phyloP scores from a whole-genome alignment of 2,797 vertebrate genomes.

The Syngnathus rostellatus region DNA sequence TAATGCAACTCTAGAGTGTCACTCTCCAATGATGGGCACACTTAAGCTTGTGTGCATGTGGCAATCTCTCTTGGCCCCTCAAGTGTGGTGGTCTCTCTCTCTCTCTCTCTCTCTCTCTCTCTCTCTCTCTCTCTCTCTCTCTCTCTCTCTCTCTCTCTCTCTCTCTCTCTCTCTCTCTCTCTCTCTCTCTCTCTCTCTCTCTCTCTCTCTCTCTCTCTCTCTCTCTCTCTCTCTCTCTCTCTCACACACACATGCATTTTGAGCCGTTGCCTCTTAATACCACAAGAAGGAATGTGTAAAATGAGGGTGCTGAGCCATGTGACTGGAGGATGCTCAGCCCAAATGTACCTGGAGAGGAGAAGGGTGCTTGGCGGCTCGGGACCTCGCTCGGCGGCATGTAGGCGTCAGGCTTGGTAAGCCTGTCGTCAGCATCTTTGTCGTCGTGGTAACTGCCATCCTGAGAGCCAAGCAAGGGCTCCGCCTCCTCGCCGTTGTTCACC shows the following conservation, averaged over 20 bases:
- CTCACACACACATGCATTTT: constrained; percentile 6
- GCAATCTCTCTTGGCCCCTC: constrained; percentile 35
- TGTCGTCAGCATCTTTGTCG: constrained; percentile 75
- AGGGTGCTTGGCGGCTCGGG: constrained; percentile 69
- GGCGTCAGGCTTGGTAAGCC: constrained; percentile 70
- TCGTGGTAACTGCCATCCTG: constrained; percentile 73
- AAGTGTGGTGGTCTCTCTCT: neutral
- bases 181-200: neutral
- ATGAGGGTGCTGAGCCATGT: constrained; percentile 12
- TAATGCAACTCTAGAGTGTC: constrained; percentile 62
- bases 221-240: no score
- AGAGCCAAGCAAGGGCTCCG: constrained; percentile 55
- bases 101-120: neutral
- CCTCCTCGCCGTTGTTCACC: constrained; percentile 77
- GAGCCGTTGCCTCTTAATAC: constrained; percentile 35
- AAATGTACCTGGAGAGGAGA: constrained; percentile 71
- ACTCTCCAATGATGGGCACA: constrained; percentile 54
- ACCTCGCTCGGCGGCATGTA: constrained; percentile 66
- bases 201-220: no score
- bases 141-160: no score
- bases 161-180: neutral
- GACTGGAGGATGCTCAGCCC: neutral
- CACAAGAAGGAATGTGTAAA: constrained; percentile 34
- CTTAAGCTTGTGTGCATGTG: constrained; percentile 55
- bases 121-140: no score